Percentiles rank a stretch among this genome's conserved stretches.
These are phyloP conservation scores for Phymanthus crucifer DNA, from an alignment of 92 coral and sea anemone genomes.

Conservation along the genomic window DNA sequence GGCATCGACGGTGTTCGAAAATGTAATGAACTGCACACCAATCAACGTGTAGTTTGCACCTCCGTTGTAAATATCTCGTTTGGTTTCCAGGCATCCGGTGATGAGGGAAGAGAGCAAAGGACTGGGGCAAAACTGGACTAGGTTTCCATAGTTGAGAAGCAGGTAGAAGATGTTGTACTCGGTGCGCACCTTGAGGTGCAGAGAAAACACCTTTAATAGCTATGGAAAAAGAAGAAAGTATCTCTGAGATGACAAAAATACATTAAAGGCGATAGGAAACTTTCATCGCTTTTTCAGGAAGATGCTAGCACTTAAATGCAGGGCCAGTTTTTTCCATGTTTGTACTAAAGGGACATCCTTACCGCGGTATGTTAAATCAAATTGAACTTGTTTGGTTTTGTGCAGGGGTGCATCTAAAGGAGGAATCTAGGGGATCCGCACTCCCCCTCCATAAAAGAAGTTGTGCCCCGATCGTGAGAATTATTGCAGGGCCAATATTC, in stretches of 20 bases:
- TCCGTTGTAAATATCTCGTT: conserved; percentile 69
- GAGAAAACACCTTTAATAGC: conserved; percentile 45
- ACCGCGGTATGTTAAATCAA: no score
- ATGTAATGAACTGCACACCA: conserved; percentile 55
- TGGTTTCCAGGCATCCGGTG: conserved; percentile 72
- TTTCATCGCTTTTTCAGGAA: no score
- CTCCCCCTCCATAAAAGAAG: no score
- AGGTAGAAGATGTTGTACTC: conserved; percentile 50
- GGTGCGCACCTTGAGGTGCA: conserved; percentile 58
- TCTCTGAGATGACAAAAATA: background rate
- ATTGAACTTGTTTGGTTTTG: no score
- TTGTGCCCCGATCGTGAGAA: no score
- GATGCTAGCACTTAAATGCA: no score
- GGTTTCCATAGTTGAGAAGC: conserved; percentile 70
- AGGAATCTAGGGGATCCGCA: no score
- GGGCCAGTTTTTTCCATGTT: no score
- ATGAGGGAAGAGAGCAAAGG: conserved; percentile 74
- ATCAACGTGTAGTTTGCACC: conserved; percentile 65
- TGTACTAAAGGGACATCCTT: no score
- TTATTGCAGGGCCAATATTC: no score
- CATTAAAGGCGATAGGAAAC: background rate
- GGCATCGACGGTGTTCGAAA: conserved; percentile 65
- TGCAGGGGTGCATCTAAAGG: no score
- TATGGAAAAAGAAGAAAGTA: background rate
- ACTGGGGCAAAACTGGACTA: conserved; percentile 65